Evolutionary conservation across 2,797 vertebrate genomes (phyloP).

Genomic region (Apodemus agrarius): DNA sequence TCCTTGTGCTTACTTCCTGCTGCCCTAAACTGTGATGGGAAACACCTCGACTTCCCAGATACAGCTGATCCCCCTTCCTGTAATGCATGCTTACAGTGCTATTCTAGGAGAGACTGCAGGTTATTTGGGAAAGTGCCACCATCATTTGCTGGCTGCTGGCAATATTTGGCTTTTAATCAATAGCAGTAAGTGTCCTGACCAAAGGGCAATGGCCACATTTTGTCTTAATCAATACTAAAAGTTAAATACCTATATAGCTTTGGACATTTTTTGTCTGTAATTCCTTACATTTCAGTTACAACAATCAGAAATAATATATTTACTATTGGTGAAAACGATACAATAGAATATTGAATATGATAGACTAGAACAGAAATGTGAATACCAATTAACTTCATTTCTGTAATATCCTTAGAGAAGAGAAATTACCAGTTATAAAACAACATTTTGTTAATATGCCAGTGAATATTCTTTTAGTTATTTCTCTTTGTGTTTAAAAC

Average conservation of each 20-base stretch:
- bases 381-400: not conserved
- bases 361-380: not conserved
- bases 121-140: constrained; percentile 64
- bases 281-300: constrained; percentile 8
- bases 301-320: constrained; percentile 7
- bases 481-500: constrained; percentile 35
- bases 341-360: not conserved
- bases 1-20: not conserved
- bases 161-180: constrained; percentile 74
- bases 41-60: constrained; percentile 49
- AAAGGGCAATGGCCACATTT: constrained; percentile 66
- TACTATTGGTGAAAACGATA: constrained; percentile 3
- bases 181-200: constrained; percentile 71
- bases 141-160: constrained; percentile 62
- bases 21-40: constrained; percentile 17
- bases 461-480: not conserved
- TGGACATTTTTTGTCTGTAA: not conserved
- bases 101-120: constrained; percentile 68
- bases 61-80: constrained; percentile 58
- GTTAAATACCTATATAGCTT: constrained; percentile 63
- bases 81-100: constrained; percentile 53
- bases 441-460: constrained; percentile 7
- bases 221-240: constrained; percentile 70
- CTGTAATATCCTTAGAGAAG: constrained; percentile 24
- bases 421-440: not conserved